Evolutionary conservation across 2,113 vertebrate genomes (phyloP), one percentile per base, ranked within the genome.

Genomic region (Pachypanchax playfairii): DNA sequence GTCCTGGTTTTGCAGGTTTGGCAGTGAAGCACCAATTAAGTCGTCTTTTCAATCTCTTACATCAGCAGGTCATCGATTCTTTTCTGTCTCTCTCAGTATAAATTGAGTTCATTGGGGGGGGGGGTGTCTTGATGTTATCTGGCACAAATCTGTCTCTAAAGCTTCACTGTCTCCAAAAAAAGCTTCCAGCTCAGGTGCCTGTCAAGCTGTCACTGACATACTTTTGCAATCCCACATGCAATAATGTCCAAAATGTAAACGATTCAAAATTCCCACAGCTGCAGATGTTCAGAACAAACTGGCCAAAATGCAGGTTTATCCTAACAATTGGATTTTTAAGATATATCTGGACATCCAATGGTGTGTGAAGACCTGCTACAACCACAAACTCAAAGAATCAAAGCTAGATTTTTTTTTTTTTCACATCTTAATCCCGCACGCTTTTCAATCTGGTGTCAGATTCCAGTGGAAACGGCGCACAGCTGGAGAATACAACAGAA

Each of bases 401-500:
- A 70, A 44, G 41, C 46, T 76, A n/a, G 12, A 28, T 54, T 53
- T 73, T 42, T 53, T 41, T 71, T 25, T 50, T 26, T 77, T 79
- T 39, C 76, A 73, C 77, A 86, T 83, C 81, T 77, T 89, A 90
- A 91, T 88, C 86, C 80, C 17, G 57, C 44, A 48, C 59, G 60
- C 56, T 9, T 26, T 72, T 71, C 83, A 90, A 88, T 90, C 91
- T 90, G 88, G 83, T 86, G 78, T 77, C 73, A 79, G 63, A 64
- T 79, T 76, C 77, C 75, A 70, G 73, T 54, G 44, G 49, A 79
- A 84, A 79, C 13, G 6, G 31, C 66, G 48, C 62, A 5, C 18
- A 31, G 43, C 12, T 52, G 50, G 58, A 68, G 66, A 66, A 46
- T 28, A 60, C 60, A 20, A 36, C 53, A 61, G 49, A 88, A 90